Base-by-base conservation (phyloP, 2,797 vertebrate genomes). In the Tachyglossus aculeatus region DNA sequence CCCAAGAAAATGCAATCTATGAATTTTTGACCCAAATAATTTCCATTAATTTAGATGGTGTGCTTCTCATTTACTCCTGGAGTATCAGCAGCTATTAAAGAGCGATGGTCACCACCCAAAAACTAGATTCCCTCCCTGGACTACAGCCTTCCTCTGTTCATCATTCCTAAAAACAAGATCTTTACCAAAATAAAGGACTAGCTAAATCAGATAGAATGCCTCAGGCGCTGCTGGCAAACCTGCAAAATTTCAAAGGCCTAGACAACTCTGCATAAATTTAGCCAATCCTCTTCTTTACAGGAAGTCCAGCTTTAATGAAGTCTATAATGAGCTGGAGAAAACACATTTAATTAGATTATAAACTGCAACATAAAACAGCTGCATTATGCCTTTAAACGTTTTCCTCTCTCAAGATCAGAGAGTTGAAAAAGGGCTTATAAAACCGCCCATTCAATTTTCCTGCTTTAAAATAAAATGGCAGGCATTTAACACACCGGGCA, bases 321-420 rank as follows among this genome's bases (percentile, higher is more conserved):
- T 56, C 27, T 67, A 54, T 87, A 78, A 83, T 72, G 78, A 81
- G 72, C 66, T 72, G 73, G 51, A 60, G 74, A 78, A 86, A 82
- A 74, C 56, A 64, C 14, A 58, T 43, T 69, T 83, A 84, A 84
- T 88, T 86, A 78, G 76, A 80, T 80, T 80, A 83, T 74, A 83
- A 82, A 74, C 54, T 72, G 50, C 50, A 64, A 71, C 71, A 70
- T 77, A 66, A 84, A 81, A 53, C 76, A 81, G 75, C 73, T 76
- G 78, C 3, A 63, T 60, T 22, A 15, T 51, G 67, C 56, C 77
- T 86, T 89, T 67, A 71, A 86, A 71, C 55, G 59, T 79, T 81
- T 45, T 38, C 57, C 44, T 71, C 37, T 66, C 53, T 44, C 66
- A 81, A 83, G 80, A 86, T 74, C 71, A 65, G 54, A 83, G 60